phyloP scores from a whole-genome alignment of 2,888 invertebrate genomes.

The Cylloceria caligata region DNA sequence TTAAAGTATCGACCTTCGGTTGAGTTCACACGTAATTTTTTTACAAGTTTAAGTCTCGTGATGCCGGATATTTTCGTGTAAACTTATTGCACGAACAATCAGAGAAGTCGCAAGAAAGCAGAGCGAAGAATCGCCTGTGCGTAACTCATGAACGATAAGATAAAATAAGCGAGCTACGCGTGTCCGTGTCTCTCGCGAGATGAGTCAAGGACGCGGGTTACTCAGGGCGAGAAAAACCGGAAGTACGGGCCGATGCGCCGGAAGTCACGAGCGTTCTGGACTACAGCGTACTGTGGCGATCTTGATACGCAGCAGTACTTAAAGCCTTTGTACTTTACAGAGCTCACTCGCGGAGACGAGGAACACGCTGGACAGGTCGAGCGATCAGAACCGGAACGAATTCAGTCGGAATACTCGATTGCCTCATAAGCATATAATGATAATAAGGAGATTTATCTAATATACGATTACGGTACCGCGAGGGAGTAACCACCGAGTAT shows the following conservation, averaged over 20 bases:
- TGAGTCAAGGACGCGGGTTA: constrained; percentile 57
- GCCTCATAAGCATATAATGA: constrained; percentile 31
- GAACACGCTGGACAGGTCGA: constrained; percentile 68
- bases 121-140: constrained; percentile 28
- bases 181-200: constrained; percentile 31
- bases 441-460: constrained; percentile 27
- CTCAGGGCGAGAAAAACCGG: constrained; percentile 77
- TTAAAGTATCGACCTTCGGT: background rate
- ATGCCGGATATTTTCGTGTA: background rate
- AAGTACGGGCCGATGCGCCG: constrained; percentile 80
- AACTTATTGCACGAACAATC: background rate
- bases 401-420: constrained; percentile 45
- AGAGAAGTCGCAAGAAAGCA: constrained; percentile 7
- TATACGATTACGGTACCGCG: background rate
- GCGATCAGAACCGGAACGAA: constrained; percentile 76
- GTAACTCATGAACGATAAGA: constrained; percentile 44
- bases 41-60: background rate
- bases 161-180: constrained; percentile 8
- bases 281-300: constrained; percentile 37
- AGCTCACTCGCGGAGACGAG: background rate
- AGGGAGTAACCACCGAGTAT: constrained; percentile 21
- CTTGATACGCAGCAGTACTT: constrained; percentile 45
- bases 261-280: constrained; percentile 78
- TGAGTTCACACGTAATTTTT: background rate
- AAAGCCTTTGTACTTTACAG: background rate